Evolutionary conservation across 2,888 invertebrate species (phyloP).

Genomic region (Caenorhabditis macrosperma): DNA sequence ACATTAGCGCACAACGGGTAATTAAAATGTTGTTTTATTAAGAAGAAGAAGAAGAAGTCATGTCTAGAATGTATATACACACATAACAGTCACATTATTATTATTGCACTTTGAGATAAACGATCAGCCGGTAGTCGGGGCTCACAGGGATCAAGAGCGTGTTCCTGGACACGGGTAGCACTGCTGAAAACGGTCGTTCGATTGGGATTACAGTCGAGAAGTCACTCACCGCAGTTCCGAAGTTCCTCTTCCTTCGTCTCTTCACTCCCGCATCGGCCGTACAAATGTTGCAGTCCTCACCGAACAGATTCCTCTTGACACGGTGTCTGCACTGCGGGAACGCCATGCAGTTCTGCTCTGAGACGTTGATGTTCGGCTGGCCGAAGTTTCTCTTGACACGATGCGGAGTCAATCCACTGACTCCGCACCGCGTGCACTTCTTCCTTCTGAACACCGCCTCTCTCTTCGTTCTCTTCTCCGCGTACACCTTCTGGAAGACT

Average conservation of each 20-base stretch:
- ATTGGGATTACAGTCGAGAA: not conserved
- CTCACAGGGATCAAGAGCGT: not conserved
- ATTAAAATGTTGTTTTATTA: slow-evolving; percentile 11
- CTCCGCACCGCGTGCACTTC: slow-evolving; percentile 65
- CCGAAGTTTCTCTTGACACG: slow-evolving; percentile 74
- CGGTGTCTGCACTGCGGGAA: slow-evolving; percentile 75
- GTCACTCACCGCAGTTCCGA: slow-evolving; percentile 63
- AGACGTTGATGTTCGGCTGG: slow-evolving; percentile 74
- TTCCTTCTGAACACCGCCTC: slow-evolving; percentile 66
- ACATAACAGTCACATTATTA: slow-evolving; percentile 21
- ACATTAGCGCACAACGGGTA: slow-evolving; percentile 2
- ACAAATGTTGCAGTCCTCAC: slow-evolving; percentile 74
- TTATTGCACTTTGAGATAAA: slow-evolving; percentile 22
- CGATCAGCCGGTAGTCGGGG: not conserved
- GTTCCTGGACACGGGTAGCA: slow-evolving; percentile 73
- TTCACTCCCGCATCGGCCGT: slow-evolving; percentile 64
- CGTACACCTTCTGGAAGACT: slow-evolving; percentile 73
- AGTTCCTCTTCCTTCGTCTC: slow-evolving; percentile 67
- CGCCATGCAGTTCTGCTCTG: slow-evolving; percentile 73
- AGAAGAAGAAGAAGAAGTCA: not conserved
- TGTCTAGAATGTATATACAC: slow-evolving; percentile 5
- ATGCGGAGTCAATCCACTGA: slow-evolving; percentile 42
- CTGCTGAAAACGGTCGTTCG: slow-evolving; percentile 72
- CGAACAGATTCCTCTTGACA: slow-evolving; percentile 71
- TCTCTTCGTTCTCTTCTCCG: slow-evolving; percentile 70